Conservation (phyloP, 2,113 vertebrate genomes). For the Chascanopsetta lugubris region DNA sequence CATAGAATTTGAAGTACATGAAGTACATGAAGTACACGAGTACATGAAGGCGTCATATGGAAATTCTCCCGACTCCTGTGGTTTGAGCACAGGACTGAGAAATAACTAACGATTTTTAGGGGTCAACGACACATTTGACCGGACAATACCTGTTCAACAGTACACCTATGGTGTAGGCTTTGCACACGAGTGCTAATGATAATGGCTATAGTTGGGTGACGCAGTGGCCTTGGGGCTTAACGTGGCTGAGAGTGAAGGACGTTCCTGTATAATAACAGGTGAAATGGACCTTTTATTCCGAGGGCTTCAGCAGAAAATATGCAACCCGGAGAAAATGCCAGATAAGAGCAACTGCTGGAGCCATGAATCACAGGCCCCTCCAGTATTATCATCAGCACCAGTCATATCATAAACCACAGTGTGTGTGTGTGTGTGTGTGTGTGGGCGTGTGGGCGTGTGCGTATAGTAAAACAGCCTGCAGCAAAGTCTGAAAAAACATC, state of each 20-base stretch:
- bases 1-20: too few relatives aligned
- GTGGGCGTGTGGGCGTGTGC: neutral
- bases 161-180: conserved; percentile 23
- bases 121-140: conserved; percentile 19
- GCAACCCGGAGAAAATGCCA: conserved; percentile 58
- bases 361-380: conserved; percentile 70
- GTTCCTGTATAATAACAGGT: conserved; percentile 47
- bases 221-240: conserved; percentile 35
- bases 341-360: conserved; percentile 63
- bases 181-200: conserved; percentile 1
- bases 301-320: conserved; percentile 41
- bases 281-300: neutral
- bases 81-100: conserved; percentile 3
- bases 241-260: conserved; percentile 43
- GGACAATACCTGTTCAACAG: neutral
- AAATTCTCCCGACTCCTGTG: too few relatives aligned
- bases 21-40: too few relatives aligned
- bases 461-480: conserved; percentile 16
- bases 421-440: conserved; percentile 19
- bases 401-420: conserved; percentile 31
- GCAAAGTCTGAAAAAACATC: conserved; percentile 1
- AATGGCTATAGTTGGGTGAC: conserved; percentile 15
- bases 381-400: conserved; percentile 58
- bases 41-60: too few relatives aligned
- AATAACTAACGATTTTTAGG: conserved; percentile 38